Base-by-base conservation (phyloP, 2,888 invertebrate species). In the Troides oblongomaculatus region DNA sequence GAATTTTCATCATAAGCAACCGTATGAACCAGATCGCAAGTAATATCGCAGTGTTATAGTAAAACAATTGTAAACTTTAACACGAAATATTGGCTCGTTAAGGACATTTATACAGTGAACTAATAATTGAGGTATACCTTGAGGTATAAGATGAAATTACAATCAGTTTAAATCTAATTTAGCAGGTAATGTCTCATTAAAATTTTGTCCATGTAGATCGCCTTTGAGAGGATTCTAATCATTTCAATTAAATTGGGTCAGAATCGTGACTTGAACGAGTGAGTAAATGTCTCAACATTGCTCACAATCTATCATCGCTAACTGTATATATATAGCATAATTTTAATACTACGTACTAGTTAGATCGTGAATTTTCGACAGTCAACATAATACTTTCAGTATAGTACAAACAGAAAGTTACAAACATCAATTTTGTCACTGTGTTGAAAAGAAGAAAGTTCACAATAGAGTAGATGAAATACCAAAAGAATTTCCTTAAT, bases 211-310 rank as follows among this genome's bases (percentile, higher is more conserved):
- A 64, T 69, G 64, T 64, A 39, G 59, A 63, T 63, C 60, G 68
- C 53, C 68, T 69, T 69, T 64, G 64, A 60, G 60, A 39, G 64
- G 68, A 61, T 64, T 60, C 68, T 59, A 68, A 68, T 68, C 50
- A 68, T 64, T 68, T 53, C 64, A 68, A 69, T 64, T 61, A 61
- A 69, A 69, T 69, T 69, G 68, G 64, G 68, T 60, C 64, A 61
- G 58, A 69, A 43, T 60, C 68, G 68, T 69, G 68, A 69, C 68
- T 64, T 64, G 68, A 69, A 69, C 68, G 60, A 64, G 56, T 69
- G 64, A 69, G 57, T 53, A 43, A 53, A 64, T 61, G 25, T 53
- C 53, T 61, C 21, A 69, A 60, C 46, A 69, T 64, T 69, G 64
- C 10, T 18, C 25, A 60, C 64, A 53, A 60, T 30, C 21, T n/a